A percentile compares a stretch with the other conserved stretches of the same genome.
phyloP scores from a whole-genome alignment of 2,797 vertebrate species.

The Enteromius fasciolatus region DNA sequence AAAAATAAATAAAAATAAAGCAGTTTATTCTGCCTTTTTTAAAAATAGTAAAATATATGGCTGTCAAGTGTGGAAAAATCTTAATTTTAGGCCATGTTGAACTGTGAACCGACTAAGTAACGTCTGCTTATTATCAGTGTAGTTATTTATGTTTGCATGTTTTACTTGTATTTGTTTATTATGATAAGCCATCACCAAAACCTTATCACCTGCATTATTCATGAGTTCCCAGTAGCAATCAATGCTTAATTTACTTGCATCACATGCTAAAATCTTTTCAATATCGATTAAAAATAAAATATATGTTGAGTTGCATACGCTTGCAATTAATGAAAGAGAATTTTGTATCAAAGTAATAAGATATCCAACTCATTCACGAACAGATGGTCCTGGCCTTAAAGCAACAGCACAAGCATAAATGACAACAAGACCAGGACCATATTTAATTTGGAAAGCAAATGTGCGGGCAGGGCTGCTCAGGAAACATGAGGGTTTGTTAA shows the following conservation, averaged over 20 bases:
- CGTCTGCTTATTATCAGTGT: neutral
- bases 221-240: neutral
- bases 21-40: neutral
- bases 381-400: slow-evolving; percentile 11
- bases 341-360: neutral
- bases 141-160: neutral
- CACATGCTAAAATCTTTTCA: neutral
- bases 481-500: slow-evolving; percentile 68
- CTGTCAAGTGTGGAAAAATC: neutral
- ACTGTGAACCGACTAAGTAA: neutral
- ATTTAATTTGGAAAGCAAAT: slow-evolving; percentile 25
- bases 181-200: neutral
- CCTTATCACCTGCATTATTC: neutral
- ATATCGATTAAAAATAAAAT: neutral
- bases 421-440: slow-evolving; percentile 12
- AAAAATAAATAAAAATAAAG: no score
- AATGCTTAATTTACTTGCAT: neutral
- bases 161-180: neutral
- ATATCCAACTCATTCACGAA: neutral
- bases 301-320: neutral
- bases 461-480: slow-evolving; percentile 58
- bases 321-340: neutral
- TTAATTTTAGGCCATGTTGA: neutral
- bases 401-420: neutral
- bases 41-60: neutral